Evolutionary conservation across 2,888 invertebrate species (phyloP).

Genomic region (Mythimna lalbum): DNA sequence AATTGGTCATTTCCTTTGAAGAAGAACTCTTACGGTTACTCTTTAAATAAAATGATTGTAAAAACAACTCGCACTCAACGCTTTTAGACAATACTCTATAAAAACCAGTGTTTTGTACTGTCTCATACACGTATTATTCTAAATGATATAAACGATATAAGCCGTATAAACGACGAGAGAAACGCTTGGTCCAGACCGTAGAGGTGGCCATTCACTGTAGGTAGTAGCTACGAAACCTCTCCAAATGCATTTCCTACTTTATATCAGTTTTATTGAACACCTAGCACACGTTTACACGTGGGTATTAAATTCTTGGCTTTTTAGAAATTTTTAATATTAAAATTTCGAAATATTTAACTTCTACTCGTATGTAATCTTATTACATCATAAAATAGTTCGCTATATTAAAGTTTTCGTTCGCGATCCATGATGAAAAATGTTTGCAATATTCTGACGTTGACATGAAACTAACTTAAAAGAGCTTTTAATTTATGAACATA

Average conservation of each 20-base stretch:
- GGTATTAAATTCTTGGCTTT: slow-evolving; percentile 17
- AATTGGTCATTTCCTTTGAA: no score
- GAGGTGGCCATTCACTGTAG: no score
- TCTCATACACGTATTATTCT: background rate
- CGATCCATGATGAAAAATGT: slow-evolving; percentile 34
- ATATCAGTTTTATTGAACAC: background rate
- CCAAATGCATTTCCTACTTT: background rate
- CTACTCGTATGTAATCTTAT: background rate
- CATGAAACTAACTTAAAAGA: slow-evolving; percentile 30
- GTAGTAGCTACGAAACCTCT: no score
- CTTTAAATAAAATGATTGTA: no score
- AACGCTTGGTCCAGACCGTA: no score
- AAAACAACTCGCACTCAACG: no score
- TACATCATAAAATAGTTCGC: slow-evolving; percentile 33
- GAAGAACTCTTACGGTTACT: no score
- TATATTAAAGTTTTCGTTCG: slow-evolving; percentile 30
- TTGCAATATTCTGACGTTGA: slow-evolving; percentile 32
- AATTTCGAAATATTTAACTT: slow-evolving; percentile 7
- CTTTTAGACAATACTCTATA: background rate
- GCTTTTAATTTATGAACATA: slow-evolving; percentile 35
- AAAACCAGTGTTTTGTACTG: background rate
- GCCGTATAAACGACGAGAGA: no score
- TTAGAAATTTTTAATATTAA: slow-evolving; percentile 9
- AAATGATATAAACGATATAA: no score
- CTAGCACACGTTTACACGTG: slow-evolving; percentile 4